Base-by-base conservation (phyloP, 1,140 invertebrate species). In the Sinonovacula constricta region DNA sequence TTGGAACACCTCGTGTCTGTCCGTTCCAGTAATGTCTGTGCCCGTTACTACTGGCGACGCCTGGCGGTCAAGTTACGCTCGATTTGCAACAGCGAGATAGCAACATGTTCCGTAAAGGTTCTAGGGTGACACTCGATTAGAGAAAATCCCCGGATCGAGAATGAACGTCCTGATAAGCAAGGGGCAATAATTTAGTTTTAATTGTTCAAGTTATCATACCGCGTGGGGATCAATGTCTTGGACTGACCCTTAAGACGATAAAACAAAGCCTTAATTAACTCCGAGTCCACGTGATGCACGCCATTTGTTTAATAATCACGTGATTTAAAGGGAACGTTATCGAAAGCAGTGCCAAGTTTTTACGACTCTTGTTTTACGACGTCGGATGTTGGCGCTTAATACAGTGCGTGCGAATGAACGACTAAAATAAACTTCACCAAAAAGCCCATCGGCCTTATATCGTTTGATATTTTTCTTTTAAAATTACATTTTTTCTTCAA, bases 121-220 rank as follows among this genome's bases (percentile, higher is more conserved):
- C 71, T 74, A 63, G 39, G 59, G 71, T 74, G 71, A 74, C 71
- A 74, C 30, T 53, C 57, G 71, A 65, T 65, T 74, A 74, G 45
- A n/a, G 31, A 1, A 30, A 33, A 49, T n/a, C n/a, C 71, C 34
- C 12, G 28, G 59, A 26, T 65, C 49, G 49, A 36, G 62, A 56
- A 45, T 59, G 59, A 60, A 65, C 71, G 57, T 60, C 30, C 59
- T 39, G 71, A 74, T 74, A 74, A 65, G 51, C 22, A n/a, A 51
- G 15, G 28, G 39, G 60, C 51, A 63, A 74, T 74, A 74, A 74
- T 74, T 74, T 49, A 65, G 39, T 74, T 74, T 74, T 74, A 74
- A 74, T 74, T 74, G 71, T 74, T 63, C 54, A 65, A 74, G 31
- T 39, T 53, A 74, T 74, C 71, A 74, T 74, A 63, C n/a, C 63